Evolutionary conservation across 2,888 invertebrate species (phyloP).

Genomic region (Pristionchus mayeri): DNA sequence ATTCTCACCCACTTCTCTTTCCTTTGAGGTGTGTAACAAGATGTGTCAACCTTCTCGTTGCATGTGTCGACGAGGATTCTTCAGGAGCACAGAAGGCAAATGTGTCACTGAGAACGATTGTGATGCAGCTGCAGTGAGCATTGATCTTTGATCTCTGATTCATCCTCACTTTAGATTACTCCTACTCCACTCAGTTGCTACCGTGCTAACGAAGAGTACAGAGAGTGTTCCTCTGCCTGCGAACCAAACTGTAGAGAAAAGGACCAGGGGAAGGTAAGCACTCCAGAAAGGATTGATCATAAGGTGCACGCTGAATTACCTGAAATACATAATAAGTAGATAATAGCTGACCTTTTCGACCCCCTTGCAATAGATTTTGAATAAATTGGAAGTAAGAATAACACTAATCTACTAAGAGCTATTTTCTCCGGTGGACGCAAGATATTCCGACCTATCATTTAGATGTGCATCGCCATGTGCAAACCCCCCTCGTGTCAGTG

Average conservation of each 20-base stretch:
- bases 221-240: not conserved
- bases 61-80: constrained; percentile 36
- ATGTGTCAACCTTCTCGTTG: constrained; percentile 33
- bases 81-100: not conserved
- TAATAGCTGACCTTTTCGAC: too few relatives aligned
- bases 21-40: constrained; percentile 32
- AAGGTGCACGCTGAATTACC: too few relatives aligned
- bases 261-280: not conserved
- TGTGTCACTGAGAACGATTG: constrained; percentile 31
- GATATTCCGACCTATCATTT: not conserved
- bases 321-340: too few relatives aligned
- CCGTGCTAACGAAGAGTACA: not conserved
- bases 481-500: constrained; percentile 25
- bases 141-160: not conserved
- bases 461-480: constrained; percentile 23
- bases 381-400: too few relatives aligned
- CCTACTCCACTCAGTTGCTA: not conserved
- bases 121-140: not conserved
- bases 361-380: too few relatives aligned
- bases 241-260: not conserved
- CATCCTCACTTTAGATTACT: not conserved
- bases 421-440: not conserved
- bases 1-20: not conserved
- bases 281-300: too few relatives aligned
- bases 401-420: not conserved